Conservation (phyloP, 1,140 invertebrate species). For the Glomeris maerens region DNA sequence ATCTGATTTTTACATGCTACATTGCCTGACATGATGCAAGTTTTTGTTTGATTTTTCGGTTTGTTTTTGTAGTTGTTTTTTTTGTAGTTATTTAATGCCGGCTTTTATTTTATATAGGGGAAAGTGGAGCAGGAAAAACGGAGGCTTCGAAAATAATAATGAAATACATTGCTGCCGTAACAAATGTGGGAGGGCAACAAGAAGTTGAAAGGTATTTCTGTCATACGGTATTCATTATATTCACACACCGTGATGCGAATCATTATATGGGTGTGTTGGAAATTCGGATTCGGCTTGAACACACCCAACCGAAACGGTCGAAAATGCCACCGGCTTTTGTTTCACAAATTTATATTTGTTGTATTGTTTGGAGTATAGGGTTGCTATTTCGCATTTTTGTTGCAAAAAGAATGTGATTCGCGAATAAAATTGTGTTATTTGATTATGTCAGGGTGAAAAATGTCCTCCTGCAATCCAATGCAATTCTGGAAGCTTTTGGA, state of each 20-base stretch:
- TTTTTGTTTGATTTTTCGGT: too few species aligned
- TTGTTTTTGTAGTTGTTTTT: not conserved
- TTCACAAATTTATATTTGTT: too few species aligned
- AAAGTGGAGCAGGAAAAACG: constrained; percentile 92
- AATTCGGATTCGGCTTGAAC: too few species aligned
- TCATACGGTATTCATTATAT: constrained; percentile 2
- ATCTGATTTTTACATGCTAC: not conserved
- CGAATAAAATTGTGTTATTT: too few species aligned
- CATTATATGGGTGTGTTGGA: too few species aligned
- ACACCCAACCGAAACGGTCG: too few species aligned
- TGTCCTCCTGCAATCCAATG: constrained; percentile 87
- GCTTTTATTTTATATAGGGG: constrained; percentile 40
- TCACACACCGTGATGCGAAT: not conserved
- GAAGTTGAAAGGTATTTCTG: constrained; percentile 74
- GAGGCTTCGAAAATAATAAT: constrained; percentile 98
- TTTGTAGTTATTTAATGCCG: not conserved
- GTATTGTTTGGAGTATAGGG: too few species aligned
- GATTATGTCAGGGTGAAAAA: constrained; percentile 82
- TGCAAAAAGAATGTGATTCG: too few species aligned
- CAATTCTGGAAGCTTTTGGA: constrained; percentile 90
- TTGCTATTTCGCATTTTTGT: too few species aligned
- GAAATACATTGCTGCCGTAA: constrained; percentile 96
- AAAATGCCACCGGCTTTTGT: too few species aligned
- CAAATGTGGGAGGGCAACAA: constrained; percentile 74
- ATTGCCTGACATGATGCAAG: too few species aligned